Evolutionary conservation across 2,888 invertebrate species (phyloP), one percentile per base, ranked within the genome.

Genomic region (Psylliodes chrysocephalus): DNA sequence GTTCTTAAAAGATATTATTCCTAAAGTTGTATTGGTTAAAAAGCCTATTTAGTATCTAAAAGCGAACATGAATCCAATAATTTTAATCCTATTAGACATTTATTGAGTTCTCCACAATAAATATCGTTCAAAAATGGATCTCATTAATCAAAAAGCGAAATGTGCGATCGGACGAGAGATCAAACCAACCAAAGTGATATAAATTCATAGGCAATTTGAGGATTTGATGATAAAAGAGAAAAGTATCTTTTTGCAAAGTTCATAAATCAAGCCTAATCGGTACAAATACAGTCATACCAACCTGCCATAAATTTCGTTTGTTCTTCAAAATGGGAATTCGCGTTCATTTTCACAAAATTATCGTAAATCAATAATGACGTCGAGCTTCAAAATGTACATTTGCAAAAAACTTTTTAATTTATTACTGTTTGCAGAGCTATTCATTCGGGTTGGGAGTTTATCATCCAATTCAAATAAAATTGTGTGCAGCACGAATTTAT

Each of bases 311-410:
- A 80, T 81, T 79, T 77, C 77, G 77, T 78, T 78, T 77, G 80
- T 81, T 80, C 81, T 79, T 80, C 79, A 79, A 80, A 81, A 80
- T 78, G 78, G 80, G 79, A 79, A 79, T 79, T 76, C 75, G 76
- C 81, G 80, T 80, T 80, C 79, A 81, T 81, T 81, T 80, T 80
- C 81, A 80, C 81, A 77, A 81, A 81, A 81, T 81, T 81, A 80
- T 77, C 81, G 81, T 81, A 81, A 81, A 81, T 81, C 80, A 80
- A 77, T 75, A 77, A 71, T 77, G 81, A 80, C 81, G 76, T 73
- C 78, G 78, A 80, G 79, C 81, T 79, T 80, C 79, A 80, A 79
- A 80, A 78, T 78, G 78, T 77, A 77, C 74, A 74, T 75, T 73
- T 71, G 70, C 71, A 73, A 75, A 76, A 77, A 78, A 77, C 70